Evolutionary conservation across 2,888 invertebrate genomes (phyloP).

Genomic region (Arrhopalites spinosus): DNA sequence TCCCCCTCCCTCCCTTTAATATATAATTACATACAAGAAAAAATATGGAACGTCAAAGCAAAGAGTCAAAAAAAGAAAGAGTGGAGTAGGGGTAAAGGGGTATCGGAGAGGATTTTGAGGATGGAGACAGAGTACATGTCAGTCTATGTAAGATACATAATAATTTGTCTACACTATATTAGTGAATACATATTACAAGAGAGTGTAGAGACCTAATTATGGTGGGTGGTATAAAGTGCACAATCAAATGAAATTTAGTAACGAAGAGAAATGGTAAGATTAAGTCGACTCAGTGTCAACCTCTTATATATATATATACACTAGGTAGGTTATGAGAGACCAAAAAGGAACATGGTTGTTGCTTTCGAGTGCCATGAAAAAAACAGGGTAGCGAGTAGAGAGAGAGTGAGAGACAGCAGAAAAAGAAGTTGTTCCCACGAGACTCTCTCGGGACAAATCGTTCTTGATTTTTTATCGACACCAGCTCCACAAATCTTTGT

Average conservation of each 20-base stretch:
- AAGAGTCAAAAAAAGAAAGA: not conserved
- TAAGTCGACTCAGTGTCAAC: constrained; percentile 33
- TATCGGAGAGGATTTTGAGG: not conserved
- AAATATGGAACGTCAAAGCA: not conserved
- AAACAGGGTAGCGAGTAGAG: not conserved
- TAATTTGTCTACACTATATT: constrained; percentile 11
- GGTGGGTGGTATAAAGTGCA: constrained; percentile 49
- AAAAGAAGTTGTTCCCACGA: constrained; percentile 51
- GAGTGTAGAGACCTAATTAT: constrained; percentile 21
- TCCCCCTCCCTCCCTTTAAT: not conserved
- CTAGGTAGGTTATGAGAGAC: not conserved
- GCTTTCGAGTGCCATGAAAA: not conserved
- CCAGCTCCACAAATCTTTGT: constrained; percentile 56
- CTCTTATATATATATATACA: constrained; percentile 6
- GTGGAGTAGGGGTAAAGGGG: not conserved
- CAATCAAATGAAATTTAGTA: constrained; percentile 56
- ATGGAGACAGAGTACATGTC: not conserved
- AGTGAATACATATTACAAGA: constrained; percentile 1
- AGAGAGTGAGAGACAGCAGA: not conserved
- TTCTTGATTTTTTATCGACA: constrained; percentile 56
- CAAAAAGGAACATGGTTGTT: not conserved
- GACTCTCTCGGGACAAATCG: constrained; percentile 56
- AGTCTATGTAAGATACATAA: not conserved
- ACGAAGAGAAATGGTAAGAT: constrained; percentile 53
- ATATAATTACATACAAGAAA: not conserved